Percentiles rank a stretch among this genome's conserved stretches.
Evolutionary conservation across 2,113 vertebrate genomes (phyloP).

Genomic region (Otus sunia): DNA sequence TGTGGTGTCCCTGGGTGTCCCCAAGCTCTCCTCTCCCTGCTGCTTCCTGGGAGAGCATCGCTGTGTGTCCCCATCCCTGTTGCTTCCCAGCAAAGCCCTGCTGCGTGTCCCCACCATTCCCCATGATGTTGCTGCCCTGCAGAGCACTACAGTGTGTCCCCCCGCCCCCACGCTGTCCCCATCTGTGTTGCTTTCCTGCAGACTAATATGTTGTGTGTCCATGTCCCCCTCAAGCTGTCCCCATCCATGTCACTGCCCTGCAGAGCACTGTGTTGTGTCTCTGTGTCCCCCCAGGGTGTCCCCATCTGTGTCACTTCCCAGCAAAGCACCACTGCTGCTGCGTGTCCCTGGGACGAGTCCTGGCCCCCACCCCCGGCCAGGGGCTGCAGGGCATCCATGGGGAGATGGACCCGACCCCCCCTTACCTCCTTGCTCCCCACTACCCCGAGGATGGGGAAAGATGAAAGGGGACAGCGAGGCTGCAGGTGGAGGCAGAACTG

Average conservation of each 20-base stretch:
- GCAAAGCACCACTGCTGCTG: rapidly evolving
- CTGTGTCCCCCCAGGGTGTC: background rate
- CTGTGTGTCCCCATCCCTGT: rapidly evolving
- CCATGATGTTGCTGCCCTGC: background rate
- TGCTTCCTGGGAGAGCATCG: background rate
- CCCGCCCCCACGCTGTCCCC: background rate
- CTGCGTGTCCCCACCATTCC: rapidly evolving
- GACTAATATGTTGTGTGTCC: background rate
- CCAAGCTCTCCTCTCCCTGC: background rate
- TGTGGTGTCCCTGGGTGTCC: background rate
- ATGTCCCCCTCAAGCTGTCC: background rate
- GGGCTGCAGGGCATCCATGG: background rate
- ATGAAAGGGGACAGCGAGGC: rapidly evolving
- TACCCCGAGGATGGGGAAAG: rapidly evolving
- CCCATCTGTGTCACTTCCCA: background rate
- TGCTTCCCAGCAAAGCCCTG: background rate
- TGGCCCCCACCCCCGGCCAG: rapidly evolving
- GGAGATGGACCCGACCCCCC: background rate
- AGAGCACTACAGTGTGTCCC: background rate
- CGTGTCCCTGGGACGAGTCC: background rate
- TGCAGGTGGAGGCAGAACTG: background rate
- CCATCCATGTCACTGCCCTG: background rate
- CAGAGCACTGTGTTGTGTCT: background rate
- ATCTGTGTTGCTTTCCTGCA: background rate
- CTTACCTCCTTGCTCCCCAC: too few species aligned